Evolutionary conservation across 2,888 invertebrate genomes (phyloP).

Genomic region (Arrhopalites spinosus): DNA sequence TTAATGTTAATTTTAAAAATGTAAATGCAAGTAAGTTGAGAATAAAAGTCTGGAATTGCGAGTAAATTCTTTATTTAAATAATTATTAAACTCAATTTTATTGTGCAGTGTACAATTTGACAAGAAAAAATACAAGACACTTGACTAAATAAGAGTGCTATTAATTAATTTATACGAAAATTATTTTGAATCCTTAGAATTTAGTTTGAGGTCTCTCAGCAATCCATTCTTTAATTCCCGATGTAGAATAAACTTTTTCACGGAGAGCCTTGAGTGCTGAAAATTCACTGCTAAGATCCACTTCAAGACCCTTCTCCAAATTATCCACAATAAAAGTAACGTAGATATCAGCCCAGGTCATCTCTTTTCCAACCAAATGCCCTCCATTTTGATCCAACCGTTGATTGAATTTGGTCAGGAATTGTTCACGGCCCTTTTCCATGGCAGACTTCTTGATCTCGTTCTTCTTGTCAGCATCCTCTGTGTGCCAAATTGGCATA

Average conservation of each 20-base stretch:
- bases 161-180: too few relatives aligned
- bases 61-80: too few relatives aligned
- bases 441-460: neutral
- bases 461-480: conserved; percentile 5
- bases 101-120: too few relatives aligned
- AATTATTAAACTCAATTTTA: too few relatives aligned
- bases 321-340: neutral
- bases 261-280: neutral
- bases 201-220: neutral
- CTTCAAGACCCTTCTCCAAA: neutral
- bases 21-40: too few relatives aligned
- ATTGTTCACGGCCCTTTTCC: neutral
- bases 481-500: neutral
- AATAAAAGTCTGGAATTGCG: too few relatives aligned
- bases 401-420: conserved; percentile 31
- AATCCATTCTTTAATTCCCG: neutral
- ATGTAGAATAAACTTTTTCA: neutral
- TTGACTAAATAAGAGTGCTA: too few relatives aligned
- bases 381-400: conserved; percentile 39
- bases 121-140: too few relatives aligned
- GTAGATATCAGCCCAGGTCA: conserved; percentile 41
- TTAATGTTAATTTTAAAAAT: too few relatives aligned
- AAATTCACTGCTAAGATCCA: neutral
- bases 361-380: conserved; percentile 38
- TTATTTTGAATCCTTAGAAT: too few relatives aligned